Evolutionary conservation across 2,888 invertebrate genomes (phyloP), one percentile per base, ranked within the genome.

Genomic region (Coleophora flavipennella): DNA sequence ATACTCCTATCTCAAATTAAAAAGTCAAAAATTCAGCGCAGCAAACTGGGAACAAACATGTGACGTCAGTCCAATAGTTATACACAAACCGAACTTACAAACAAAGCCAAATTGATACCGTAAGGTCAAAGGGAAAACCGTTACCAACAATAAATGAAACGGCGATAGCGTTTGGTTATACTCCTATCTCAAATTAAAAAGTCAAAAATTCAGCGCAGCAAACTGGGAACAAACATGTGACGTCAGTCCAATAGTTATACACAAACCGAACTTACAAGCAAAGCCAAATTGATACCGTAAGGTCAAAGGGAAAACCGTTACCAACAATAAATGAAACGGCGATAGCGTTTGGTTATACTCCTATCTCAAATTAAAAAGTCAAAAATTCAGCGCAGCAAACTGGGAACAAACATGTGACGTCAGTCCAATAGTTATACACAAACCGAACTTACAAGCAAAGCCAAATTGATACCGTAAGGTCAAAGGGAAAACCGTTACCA

Each of bases 331-430:
- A 20, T 20, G 20, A 20, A 20, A 20, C 6, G 20, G 20, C 20
- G 6, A 20, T 20, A 20, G 20, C 6, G 6, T 20, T 20, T 20
- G 6, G 20, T 4, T 6, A 20, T 3, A 4, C 6, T 4, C 3
- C 20, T 20, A 20, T 20, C 20, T 20, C 6, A 20, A 20, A 20
- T 6, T 4, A 6, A 20, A 20, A 20, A 20, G n/a, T n/a, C n/a
- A n/a, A n/a, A n/a, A n/a, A n/a, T 87, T 85, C 50, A 88, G 87
- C 72, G 86, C 83, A 59, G 89, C 87, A 58, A 89, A 89, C 89
- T 89, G 88, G 62, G 86, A 86, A 79, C 78, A 80, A 83, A 73
- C 65, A 72, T 55, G 64, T 62, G 63, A 63, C 59, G 59, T 68
- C 62, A 68, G 50, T 68, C 62, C 57, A 55, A 49, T 11, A 12